phyloP scores from a whole-genome alignment of 64 coral and sea anemone genomes.

The Actinia equina region DNA sequence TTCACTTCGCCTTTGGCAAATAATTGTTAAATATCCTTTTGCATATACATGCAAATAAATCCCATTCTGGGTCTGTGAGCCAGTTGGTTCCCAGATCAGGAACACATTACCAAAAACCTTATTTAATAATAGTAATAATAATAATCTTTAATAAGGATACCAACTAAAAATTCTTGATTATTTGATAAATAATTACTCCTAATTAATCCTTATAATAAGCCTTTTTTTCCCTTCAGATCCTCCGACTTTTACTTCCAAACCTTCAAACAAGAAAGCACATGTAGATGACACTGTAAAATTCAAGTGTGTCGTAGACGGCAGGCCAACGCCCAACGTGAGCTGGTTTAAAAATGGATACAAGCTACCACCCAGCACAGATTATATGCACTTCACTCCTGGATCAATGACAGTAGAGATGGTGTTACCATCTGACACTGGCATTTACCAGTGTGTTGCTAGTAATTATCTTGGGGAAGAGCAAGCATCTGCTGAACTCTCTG shows the following conservation, averaged over 20 bases:
- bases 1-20: too few species aligned
- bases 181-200: too few species aligned
- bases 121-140: too few species aligned
- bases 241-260: slow-evolving; percentile 50
- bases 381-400: slow-evolving; percentile 11
- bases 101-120: too few species aligned
- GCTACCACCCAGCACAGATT: background rate
- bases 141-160: too few species aligned
- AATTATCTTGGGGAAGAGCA: slow-evolving; percentile 59
- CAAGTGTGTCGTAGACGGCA: slow-evolving; percentile 69
- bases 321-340: slow-evolving; percentile 47
- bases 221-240: background rate
- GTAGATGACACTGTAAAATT: slow-evolving; percentile 20
- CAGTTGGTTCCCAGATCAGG: too few species aligned
- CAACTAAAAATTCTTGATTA: too few species aligned
- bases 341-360: slow-evolving; percentile 45
- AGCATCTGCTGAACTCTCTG: slow-evolving; percentile 54
- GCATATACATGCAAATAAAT: too few species aligned
- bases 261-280: slow-evolving; percentile 32
- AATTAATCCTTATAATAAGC: background rate
- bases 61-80: background rate
- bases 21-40: too few species aligned
- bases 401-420: slow-evolving; percentile 36
- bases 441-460: slow-evolving; percentile 71
- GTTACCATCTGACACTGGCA: slow-evolving; percentile 23